Percentiles rank a stretch among this genome's conserved stretches.
Evolutionary conservation across 2,113 vertebrate species (phyloP).

Genomic region (Python bivittatus): DNA sequence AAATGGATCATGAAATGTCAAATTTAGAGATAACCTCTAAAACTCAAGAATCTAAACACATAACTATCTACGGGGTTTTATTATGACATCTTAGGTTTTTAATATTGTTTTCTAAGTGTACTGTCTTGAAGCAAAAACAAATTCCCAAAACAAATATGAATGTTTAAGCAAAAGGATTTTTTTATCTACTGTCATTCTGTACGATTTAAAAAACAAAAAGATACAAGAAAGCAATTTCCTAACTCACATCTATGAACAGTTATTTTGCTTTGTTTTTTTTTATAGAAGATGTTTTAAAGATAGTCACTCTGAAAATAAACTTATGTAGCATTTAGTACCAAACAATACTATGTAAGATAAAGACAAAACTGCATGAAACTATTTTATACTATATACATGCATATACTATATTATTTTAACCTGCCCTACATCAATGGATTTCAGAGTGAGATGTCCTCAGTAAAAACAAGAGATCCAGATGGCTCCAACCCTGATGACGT

Average conservation of each 20-base stretch:
- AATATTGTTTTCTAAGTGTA: slow-evolving; percentile 53
- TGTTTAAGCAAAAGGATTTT: slow-evolving; percentile 55
- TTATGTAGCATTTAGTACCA: neutral
- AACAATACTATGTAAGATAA: neutral
- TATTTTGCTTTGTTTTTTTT: neutral
- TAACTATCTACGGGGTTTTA: neutral
- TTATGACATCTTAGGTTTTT: neutral
- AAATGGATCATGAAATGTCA: neutral
- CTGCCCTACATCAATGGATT: no score
- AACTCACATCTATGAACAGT: slow-evolving; percentile 24
- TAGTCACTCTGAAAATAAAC: slow-evolving; percentile 20
- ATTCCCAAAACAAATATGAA: slow-evolving; percentile 57
- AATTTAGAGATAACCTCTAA: fast-evolving
- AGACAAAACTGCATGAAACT: neutral
- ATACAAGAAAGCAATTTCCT: slow-evolving; percentile 41
- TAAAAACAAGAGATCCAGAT: no score
- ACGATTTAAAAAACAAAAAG: slow-evolving; percentile 35
- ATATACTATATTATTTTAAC: no score
- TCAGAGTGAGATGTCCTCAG: no score
- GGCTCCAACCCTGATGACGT: no score
- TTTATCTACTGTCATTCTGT: slow-evolving; percentile 44
- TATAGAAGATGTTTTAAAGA: slow-evolving; percentile 30
- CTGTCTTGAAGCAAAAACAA: slow-evolving; percentile 49
- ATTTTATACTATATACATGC: no score
- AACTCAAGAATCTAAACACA: slow-evolving; percentile 24